Base-by-base conservation (phyloP, 37 sponge, comb jelly and placozoan genomes). In the Crambe crambe region DNA sequence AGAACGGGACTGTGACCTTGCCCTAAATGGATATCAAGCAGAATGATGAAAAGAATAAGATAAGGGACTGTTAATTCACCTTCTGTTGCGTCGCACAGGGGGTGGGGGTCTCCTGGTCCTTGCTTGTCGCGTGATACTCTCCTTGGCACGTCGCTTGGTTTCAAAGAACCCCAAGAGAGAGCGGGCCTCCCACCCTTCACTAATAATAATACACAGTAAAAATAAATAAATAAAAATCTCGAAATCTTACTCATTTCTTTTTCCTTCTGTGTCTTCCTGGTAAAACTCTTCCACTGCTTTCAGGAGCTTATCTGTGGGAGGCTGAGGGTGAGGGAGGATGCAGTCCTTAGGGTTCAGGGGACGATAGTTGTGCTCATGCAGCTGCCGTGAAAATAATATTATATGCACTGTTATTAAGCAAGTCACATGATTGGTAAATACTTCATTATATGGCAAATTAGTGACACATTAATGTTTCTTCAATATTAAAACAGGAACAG, bases 271-370 rank as follows among this genome's bases (percentile, higher is more conserved):
- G 1, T 86, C 68, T 32, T 78, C 79, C 34, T 63, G 21, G 76
- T 98, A 98, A 61, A 96, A 98, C 81, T 85, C 91, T 41, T 98
- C 99, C 39, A 98, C 93, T 12, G 99, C 96, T 30, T 76, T 41
- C 34, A 98, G 76, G 27, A 98, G 87, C n/a, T 87, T 65, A 42
- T 96, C 75, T 31, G 87, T 92, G 35, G 99, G 99, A 6, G 95
- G 97, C 31, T 86, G 87, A 4, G 99, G 97, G 31, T 81, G 87
- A 37, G 99, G 99, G 32, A 98, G 89, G 2, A 79, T 75, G 18
- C 94, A 74, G 37, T 61, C 74, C 6, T 34, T 37, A 22, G 97
- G 95, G 57, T 92, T 80, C 30, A 98, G 41, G 17, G 95, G 73
- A 12, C 66, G 70, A 69, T 96, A 98, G 57, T 63, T 58, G 30